These are phyloP conservation scores for Xiphydria camelus DNA, from an alignment of 2,888 invertebrate genomes.

Conservation along the genomic window DNA sequence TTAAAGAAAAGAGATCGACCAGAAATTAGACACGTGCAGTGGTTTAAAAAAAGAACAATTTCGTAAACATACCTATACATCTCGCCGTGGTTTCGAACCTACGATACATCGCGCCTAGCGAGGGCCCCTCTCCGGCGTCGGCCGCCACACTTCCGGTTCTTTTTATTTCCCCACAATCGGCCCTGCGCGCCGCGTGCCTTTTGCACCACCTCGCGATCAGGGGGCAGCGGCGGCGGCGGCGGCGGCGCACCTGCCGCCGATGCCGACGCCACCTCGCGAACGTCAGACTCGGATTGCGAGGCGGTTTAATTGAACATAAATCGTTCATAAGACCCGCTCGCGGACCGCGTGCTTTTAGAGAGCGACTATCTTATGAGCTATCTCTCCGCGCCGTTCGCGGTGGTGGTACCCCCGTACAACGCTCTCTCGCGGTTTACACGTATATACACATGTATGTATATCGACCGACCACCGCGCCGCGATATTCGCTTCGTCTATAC, in stretches of 20 bases:
- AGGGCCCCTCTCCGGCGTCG: no score
- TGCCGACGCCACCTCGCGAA: conserved; percentile 5
- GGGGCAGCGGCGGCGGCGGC: no score
- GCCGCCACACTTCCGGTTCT: no score
- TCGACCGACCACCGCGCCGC: conserved; percentile 2
- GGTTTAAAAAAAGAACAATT: no score
- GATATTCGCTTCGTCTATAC: conserved; percentile 1
- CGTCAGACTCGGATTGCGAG: conserved; percentile 39
- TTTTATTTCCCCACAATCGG: no score
- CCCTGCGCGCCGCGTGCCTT: no score
- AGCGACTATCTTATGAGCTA: conserved; percentile 44
- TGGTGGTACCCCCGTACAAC: conserved; percentile 2
- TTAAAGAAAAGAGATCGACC: no score
- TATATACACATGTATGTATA: background rate
- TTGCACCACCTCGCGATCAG: no score
- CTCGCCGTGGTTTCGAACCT: no score
- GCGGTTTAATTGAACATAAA: conserved; percentile 47
- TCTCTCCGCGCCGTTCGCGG: conserved; percentile 24
- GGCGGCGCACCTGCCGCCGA: background rate
- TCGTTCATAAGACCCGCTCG: conserved; percentile 39
- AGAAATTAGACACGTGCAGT: no score
- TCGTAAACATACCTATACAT: no score
- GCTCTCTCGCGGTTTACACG: background rate
- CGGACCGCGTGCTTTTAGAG: conserved; percentile 24
- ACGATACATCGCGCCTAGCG: no score